Conservation (phyloP, 2,888 invertebrate genomes). For the Chrysotoxum bicinctum region DNA sequence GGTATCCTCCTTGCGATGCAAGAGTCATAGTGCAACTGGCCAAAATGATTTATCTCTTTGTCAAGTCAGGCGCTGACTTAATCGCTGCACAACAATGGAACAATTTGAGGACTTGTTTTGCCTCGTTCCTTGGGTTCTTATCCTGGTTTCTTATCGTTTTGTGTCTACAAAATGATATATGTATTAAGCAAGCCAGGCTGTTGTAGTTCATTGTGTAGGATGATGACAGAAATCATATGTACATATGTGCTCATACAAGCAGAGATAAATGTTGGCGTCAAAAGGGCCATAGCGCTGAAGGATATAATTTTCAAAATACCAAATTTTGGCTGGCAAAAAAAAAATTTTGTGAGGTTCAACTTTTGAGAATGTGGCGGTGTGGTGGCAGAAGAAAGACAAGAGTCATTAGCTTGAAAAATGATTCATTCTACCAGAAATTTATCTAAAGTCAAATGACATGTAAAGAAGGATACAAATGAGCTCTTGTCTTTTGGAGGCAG, state of each 20-base stretch:
- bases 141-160: constrained; percentile 64
- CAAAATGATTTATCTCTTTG: constrained; percentile 67
- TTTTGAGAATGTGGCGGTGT: constrained; percentile 46
- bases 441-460: constrained; percentile 73
- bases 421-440: constrained; percentile 70
- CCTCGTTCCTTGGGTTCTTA: constrained; percentile 36
- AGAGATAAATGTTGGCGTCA: constrained; percentile 21
- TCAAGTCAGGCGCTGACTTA: constrained; percentile 68
- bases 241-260: constrained; percentile 49
- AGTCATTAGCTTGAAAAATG: constrained; percentile 72
- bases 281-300: neutral
- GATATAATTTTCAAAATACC: constrained; percentile 43
- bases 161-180: constrained; percentile 67
- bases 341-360: constrained; percentile 33
- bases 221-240: constrained; percentile 70
- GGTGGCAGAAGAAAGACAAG: constrained; percentile 55
- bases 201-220: constrained; percentile 66
- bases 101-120: constrained; percentile 55
- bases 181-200: constrained; percentile 55
- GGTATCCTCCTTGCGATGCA: neutral
- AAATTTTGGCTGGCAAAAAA: constrained; percentile 9
- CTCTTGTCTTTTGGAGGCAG: constrained; percentile 14
- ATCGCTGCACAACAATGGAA: constrained; percentile 71
- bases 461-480: constrained; percentile 68
- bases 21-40: constrained; percentile 46